These are phyloP conservation scores for Sebastes kiyomatsui DNA, from an alignment of 2,797 vertebrate genomes.

Conservation along the genomic window DNA sequence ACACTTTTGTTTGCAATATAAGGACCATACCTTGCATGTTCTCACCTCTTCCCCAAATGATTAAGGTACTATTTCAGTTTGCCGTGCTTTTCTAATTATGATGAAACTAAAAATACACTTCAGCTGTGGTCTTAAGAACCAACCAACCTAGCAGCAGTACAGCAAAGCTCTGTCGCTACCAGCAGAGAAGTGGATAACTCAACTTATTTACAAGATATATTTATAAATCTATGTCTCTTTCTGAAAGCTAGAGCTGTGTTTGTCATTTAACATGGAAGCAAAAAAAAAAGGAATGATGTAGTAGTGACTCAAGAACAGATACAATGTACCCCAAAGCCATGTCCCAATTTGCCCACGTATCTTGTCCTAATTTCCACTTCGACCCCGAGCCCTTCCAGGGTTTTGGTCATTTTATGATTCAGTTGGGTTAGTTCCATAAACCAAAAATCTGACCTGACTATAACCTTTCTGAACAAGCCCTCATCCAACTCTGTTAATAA, in stretches of 20 bases:
- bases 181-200: background rate
- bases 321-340: slow-evolving; percentile 49
- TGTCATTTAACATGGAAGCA: slow-evolving; percentile 29
- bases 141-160: background rate
- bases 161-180: background rate
- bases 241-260: background rate
- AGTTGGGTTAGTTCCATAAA: slow-evolving; percentile 13
- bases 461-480: background rate
- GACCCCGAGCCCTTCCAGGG: slow-evolving; percentile 24
- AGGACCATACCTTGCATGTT: background rate
- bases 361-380: slow-evolving; percentile 47
- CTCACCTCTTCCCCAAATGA: background rate
- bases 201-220: background rate
- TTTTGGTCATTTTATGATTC: slow-evolving; percentile 53
- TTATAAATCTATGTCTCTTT: background rate
- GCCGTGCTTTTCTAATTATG: background rate
- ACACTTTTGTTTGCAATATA: background rate
- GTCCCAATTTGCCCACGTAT: slow-evolving; percentile 48
- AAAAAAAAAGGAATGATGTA: slow-evolving; percentile 30
- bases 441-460: background rate
- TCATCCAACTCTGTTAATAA: background rate
- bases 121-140: background rate
- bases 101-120: background rate
- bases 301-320: slow-evolving; percentile 51
- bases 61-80: background rate